Conservation (phyloP, 2,888 invertebrate genomes). For the Lochmaea crataegi region DNA sequence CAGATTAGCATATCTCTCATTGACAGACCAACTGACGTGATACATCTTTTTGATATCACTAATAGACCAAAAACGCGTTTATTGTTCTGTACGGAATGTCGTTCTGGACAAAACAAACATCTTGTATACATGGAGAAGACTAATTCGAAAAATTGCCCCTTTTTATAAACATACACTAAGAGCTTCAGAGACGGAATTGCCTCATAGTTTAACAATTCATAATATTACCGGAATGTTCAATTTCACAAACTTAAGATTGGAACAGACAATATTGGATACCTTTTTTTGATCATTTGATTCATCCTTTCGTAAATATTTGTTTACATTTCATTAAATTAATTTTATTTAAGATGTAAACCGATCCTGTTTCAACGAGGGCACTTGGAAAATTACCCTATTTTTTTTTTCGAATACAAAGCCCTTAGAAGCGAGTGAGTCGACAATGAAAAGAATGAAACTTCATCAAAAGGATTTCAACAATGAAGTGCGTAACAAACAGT, state of each 20-base stretch:
- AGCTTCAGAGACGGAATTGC: no score
- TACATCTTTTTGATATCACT: slow-evolving; percentile 44
- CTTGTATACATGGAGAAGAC: slow-evolving; percentile 36
- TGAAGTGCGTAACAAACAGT: slow-evolving; percentile 3
- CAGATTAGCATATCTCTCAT: slow-evolving; percentile 41
- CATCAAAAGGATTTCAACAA: slow-evolving; percentile 9
- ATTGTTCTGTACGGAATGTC: slow-evolving; percentile 43
- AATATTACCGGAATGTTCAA: background rate
- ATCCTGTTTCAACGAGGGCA: background rate
- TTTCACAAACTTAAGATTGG: no score
- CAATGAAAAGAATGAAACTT: background rate
- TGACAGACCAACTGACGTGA: slow-evolving; percentile 38
- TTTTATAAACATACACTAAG: no score
- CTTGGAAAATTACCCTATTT: slow-evolving; percentile 8
- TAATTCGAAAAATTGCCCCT: slow-evolving; percentile 37
- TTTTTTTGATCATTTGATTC: no score
- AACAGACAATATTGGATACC: no score
- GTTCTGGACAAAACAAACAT: slow-evolving; percentile 40
- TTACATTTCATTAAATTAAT: background rate
- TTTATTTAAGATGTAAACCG: background rate
- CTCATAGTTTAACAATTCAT: slow-evolving; percentile 29
- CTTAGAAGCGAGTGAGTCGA: background rate
- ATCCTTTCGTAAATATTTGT: no score
- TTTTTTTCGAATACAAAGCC: slow-evolving; percentile 1
- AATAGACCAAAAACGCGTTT: slow-evolving; percentile 45